Evolutionary conservation across 2,888 invertebrate species (phyloP).

Genomic region (Cephus runcator): DNA sequence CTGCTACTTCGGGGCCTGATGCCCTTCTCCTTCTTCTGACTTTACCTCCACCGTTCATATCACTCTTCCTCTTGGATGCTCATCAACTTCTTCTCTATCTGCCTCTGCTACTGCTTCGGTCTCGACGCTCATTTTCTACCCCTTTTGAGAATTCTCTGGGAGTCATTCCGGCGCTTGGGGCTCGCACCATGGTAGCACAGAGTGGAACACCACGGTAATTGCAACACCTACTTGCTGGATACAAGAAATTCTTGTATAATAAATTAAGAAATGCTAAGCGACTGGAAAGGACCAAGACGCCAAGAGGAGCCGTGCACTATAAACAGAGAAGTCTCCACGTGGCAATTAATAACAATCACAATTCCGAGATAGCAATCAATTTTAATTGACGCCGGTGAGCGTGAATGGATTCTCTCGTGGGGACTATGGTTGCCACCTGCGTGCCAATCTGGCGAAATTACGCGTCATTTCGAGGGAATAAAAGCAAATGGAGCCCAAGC

Average conservation of each 20-base stretch:
- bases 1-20: slow-evolving; percentile 31
- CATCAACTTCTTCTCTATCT: slow-evolving; percentile 1
- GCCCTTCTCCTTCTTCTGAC: slow-evolving; percentile 5
- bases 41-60: neutral
- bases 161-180: neutral
- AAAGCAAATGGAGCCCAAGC: slow-evolving; percentile 33
- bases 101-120: neutral
- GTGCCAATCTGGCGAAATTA: slow-evolving; percentile 42
- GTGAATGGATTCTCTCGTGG: slow-evolving; percentile 32
- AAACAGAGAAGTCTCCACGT: neutral
- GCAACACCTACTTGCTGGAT: neutral
- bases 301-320: neutral
- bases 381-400: slow-evolving; percentile 46
- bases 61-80: neutral
- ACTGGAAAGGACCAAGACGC: neutral
- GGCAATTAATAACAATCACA: slow-evolving; percentile 44
- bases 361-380: slow-evolving; percentile 44
- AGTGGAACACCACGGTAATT: neutral
- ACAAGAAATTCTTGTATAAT: neutral
- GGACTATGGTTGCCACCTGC: slow-evolving; percentile 31
- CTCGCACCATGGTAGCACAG: neutral
- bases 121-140: neutral
- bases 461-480: slow-evolving; percentile 44
- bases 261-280: neutral
- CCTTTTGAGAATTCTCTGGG: neutral